A percentile compares a stretch with the other conserved stretches of the same genome.
phyloP scores from a whole-genome alignment of 2,888 invertebrate species.

The Oligia latruncula region DNA sequence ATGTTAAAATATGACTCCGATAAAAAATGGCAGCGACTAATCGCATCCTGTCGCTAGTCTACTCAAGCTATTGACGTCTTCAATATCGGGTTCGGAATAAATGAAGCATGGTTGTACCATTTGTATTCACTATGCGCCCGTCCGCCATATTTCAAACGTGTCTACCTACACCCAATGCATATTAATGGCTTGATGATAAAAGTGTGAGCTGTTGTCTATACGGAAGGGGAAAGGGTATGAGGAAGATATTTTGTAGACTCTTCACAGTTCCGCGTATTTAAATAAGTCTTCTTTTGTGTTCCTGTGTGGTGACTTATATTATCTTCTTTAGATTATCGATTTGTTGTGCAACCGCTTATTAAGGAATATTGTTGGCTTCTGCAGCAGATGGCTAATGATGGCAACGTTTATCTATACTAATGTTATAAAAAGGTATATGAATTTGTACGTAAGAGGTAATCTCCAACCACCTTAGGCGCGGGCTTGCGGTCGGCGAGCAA shows the following conservation, averaged over 20 bases:
- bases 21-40: conserved; percentile 8
- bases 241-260: conserved; percentile 36
- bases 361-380: background rate
- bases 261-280: conserved; percentile 24
- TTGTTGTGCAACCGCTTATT: background rate
- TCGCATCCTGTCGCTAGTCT: conserved; percentile 64
- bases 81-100: conserved; percentile 66
- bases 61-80: conserved; percentile 61
- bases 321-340: background rate
- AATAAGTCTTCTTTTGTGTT: background rate
- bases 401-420: too few relatives aligned
- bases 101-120: conserved; percentile 72
- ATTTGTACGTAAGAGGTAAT: too few relatives aligned
- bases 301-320: background rate
- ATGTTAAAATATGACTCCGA: background rate
- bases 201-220: conserved; percentile 51
- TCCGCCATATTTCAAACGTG: conserved; percentile 75
- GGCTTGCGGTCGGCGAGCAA: too few relatives aligned
- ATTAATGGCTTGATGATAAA: conserved; percentile 65
- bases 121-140: conserved; percentile 76
- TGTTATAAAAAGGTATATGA: too few relatives aligned
- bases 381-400: background rate
- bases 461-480: too few relatives aligned
- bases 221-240: conserved; percentile 45
- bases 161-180: conserved; percentile 72